Percentiles rank a stretch among this genome's conserved stretches.
These are phyloP conservation scores for Acanthosepion lycidas DNA, from an alignment of 2,888 invertebrate genomes.

Conservation along the genomic window DNA sequence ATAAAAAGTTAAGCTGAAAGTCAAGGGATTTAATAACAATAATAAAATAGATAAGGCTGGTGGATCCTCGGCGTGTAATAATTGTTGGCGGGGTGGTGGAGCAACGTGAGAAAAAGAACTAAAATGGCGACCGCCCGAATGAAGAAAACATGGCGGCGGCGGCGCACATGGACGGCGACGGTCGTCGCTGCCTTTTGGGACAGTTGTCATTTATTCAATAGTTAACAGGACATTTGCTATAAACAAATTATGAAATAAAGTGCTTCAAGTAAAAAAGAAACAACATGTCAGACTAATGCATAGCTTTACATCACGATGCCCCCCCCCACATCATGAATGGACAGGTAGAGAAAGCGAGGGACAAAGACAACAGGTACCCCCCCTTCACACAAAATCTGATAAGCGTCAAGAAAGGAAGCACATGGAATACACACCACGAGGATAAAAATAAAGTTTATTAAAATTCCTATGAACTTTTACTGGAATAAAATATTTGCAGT, in stretches of 20 bases:
- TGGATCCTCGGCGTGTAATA: not conserved
- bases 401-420: not conserved
- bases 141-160: slow-evolving; percentile 33
- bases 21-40: not conserved
- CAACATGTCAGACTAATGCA: not conserved
- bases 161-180: not conserved
- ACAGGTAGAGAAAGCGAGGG: not conserved
- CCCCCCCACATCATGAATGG: no score
- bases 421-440: not conserved
- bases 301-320: not conserved
- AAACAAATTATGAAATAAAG: not conserved
- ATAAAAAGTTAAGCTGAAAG: no score
- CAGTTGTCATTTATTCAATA: not conserved
- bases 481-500: no score
- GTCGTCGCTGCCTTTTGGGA: not conserved
- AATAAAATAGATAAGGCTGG: not conserved
- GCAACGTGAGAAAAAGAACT: not conserved
- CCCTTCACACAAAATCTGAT: not conserved
- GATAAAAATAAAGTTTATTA: no score
- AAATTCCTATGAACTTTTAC: no score
- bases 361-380: slow-evolving; percentile 23
- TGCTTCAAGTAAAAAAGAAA: not conserved
- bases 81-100: not conserved
- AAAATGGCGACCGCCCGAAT: not conserved
- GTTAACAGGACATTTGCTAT: not conserved